Conservation (phyloP, 1,140 invertebrate species). For the Hylaeus anthracinus region DNA sequence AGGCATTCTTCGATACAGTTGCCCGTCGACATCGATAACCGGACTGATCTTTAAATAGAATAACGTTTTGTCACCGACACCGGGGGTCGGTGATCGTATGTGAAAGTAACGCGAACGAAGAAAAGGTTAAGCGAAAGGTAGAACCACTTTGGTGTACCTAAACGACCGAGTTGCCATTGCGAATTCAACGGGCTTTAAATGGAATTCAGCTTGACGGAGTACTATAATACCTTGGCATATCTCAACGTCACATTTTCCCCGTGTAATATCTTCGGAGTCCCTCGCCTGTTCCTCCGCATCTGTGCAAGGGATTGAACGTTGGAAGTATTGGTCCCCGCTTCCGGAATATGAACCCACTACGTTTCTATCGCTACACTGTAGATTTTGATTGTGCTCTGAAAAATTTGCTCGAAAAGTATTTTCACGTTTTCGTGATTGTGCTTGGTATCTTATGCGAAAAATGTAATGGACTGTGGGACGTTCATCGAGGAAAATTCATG, state of each 20-base stretch:
- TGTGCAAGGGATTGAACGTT: not conserved
- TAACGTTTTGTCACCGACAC: constrained; percentile 50
- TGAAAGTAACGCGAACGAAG: constrained; percentile 58
- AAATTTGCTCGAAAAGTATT: too few relatives aligned
- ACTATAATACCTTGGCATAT: constrained; percentile 8
- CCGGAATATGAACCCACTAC: too few relatives aligned
- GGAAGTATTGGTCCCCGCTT: not conserved
- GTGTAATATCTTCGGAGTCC: not conserved
- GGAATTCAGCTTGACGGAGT: constrained; percentile 27
- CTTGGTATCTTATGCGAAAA: too few relatives aligned
- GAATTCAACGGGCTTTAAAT: constrained; percentile 41
- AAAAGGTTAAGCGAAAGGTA: constrained; percentile 63
- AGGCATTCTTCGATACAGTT: constrained; percentile 39
- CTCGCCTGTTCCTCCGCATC: not conserved
- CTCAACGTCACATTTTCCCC: constrained; percentile 4
- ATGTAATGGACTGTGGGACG: too few relatives aligned
- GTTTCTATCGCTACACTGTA: too few relatives aligned
- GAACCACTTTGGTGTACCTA: constrained; percentile 38
- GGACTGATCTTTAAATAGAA: constrained; percentile 64
- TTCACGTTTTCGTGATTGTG: too few relatives aligned
- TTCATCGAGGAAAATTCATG: too few relatives aligned
- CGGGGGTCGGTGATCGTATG: constrained; percentile 50
- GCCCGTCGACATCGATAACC: constrained; percentile 45
- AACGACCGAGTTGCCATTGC: constrained; percentile 12
- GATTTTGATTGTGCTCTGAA: too few relatives aligned